These are phyloP conservation scores for Diachasma alloeum DNA, from an alignment of 1,140 invertebrate genomes.

Conservation along the genomic window DNA sequence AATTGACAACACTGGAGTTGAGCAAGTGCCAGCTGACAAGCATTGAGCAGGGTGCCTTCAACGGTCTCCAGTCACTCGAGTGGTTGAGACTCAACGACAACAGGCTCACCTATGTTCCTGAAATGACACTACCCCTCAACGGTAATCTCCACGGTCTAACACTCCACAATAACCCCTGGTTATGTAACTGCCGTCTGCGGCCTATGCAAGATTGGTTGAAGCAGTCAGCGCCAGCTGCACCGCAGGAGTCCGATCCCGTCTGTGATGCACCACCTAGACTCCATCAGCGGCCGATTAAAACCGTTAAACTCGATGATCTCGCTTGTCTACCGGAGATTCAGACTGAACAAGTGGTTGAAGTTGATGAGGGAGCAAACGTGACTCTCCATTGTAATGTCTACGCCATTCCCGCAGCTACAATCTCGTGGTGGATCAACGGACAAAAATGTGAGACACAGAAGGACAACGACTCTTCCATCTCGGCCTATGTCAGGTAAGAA, in stretches of 20 bases:
- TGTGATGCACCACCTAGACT: constrained; percentile 77
- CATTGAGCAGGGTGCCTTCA: constrained; percentile 83
- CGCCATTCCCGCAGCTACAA: constrained; percentile 79
- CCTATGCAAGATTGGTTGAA: constrained; percentile 81
- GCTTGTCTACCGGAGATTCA: constrained; percentile 83
- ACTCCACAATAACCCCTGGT: constrained; percentile 88
- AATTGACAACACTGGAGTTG: constrained; percentile 82
- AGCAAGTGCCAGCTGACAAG: constrained; percentile 79
- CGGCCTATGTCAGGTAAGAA: constrained; percentile 38
- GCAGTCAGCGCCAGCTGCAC: constrained; percentile 72
- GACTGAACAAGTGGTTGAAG: constrained; percentile 67
- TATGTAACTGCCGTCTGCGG: constrained; percentile 83
- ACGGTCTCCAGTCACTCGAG: constrained; percentile 81
- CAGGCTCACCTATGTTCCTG: constrained; percentile 72
- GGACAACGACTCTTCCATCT: constrained; percentile 49
- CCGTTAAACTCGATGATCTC: constrained; percentile 75
- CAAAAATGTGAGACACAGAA: constrained; percentile 61
- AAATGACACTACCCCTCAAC: constrained; percentile 66
- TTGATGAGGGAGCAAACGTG: constrained; percentile 80
- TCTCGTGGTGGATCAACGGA: constrained; percentile 84
- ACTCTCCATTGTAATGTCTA: constrained; percentile 80
- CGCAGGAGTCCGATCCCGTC: constrained; percentile 70
- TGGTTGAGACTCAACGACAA: constrained; percentile 87
- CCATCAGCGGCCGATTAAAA: constrained; percentile 73
- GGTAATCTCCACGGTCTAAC: constrained; percentile 79